A percentile compares a stretch with the other conserved stretches of the same genome.
phyloP scores from a whole-genome alignment of 2,113 vertebrate species.

The Odontesthes bonariensis region DNA sequence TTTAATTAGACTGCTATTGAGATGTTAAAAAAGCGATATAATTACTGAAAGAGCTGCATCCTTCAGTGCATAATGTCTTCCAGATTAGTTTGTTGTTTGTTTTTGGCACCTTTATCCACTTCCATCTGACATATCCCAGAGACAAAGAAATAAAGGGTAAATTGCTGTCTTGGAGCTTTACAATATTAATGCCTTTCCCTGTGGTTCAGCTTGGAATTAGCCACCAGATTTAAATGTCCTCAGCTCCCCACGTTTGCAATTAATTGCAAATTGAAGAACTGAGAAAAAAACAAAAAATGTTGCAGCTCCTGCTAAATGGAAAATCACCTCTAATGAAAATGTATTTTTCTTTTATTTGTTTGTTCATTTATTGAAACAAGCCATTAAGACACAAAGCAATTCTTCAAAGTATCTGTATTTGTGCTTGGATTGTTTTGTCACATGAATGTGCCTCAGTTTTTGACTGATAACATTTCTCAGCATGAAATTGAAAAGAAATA shows the following conservation, averaged over 20 bases:
- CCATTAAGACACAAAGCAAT: too few relatives aligned
- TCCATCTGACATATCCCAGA: slow-evolving; percentile 31
- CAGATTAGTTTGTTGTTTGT: not conserved
- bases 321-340: slow-evolving; percentile 1
- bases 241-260: not conserved
- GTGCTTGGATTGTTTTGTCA: too few relatives aligned
- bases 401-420: too few relatives aligned
- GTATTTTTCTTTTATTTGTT: not conserved
- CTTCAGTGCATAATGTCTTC: too few relatives aligned
- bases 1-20: too few relatives aligned
- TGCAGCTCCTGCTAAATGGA: not conserved
- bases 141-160: slow-evolving; percentile 29
- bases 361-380: too few relatives aligned
- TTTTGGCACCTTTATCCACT: slow-evolving; percentile 5
- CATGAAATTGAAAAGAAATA: too few relatives aligned
- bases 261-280: slow-evolving; percentile 41
- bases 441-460: too few relatives aligned
- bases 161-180: slow-evolving; percentile 36
- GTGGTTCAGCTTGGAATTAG: slow-evolving; percentile 38
- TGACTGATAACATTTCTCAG: too few relatives aligned
- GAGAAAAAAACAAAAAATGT: not conserved
- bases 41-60: too few relatives aligned
- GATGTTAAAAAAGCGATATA: too few relatives aligned
- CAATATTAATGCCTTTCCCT: slow-evolving; percentile 34
- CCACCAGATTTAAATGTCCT: slow-evolving; percentile 10